These are phyloP conservation scores for Sardinella longiceps DNA, from an alignment of 2,797 vertebrate species.

Conservation along the genomic window DNA sequence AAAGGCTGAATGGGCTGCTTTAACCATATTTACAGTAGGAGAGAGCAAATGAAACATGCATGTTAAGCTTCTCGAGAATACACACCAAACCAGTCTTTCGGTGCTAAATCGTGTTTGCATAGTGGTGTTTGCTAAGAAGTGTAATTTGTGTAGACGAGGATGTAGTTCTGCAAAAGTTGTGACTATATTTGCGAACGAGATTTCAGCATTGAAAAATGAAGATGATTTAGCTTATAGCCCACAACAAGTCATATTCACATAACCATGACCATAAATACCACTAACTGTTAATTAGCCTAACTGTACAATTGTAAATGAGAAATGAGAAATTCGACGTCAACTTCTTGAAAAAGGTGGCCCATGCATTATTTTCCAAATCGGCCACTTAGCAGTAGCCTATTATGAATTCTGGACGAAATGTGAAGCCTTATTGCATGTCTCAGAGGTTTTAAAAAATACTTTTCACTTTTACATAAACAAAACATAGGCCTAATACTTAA, in stretches of 20 bases:
- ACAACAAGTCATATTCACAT: too few species aligned
- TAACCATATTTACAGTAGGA: constrained; percentile 45
- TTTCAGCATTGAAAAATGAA: too few species aligned
- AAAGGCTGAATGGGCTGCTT: neutral
- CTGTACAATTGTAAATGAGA: too few species aligned
- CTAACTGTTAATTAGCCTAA: too few species aligned
- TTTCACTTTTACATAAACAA: too few species aligned
- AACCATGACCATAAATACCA: too few species aligned
- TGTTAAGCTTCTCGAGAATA: constrained; percentile 62
- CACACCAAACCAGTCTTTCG: constrained; percentile 70
- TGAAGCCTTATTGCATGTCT: too few species aligned
- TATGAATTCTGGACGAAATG: too few species aligned
- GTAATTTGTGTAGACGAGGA: constrained; percentile 36
- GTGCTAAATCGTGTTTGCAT: constrained; percentile 54
- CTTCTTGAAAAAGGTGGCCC: neutral
- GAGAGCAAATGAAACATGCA: constrained; percentile 36
- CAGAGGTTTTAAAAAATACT: too few species aligned
- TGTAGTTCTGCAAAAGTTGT: constrained; percentile 17
- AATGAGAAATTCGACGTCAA: neutral
- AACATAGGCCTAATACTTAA: too few species aligned
- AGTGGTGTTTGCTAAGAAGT: constrained; percentile 47
- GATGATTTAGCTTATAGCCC: too few species aligned
- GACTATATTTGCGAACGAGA: neutral
- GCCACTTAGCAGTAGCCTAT: neutral
- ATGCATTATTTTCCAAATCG: neutral